phyloP scores from a whole-genome alignment of 2,888 invertebrate species.

The Neuroscelio doddi region DNA sequence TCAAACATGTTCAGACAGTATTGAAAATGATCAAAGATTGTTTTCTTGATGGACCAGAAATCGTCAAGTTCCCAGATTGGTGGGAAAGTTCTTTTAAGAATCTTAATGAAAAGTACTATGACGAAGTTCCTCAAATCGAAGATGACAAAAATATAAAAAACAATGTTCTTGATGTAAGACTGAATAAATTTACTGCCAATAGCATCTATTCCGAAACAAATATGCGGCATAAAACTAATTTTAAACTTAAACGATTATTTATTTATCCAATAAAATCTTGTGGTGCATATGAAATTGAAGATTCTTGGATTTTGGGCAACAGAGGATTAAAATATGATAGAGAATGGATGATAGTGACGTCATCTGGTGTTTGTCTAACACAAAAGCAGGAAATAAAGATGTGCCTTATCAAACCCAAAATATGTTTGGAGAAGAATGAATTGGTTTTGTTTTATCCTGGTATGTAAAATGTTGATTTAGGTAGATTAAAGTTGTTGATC shows the following conservation, averaged over 20 bases:
- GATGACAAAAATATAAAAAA: constrained; percentile 13
- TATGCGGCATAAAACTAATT: constrained; percentile 6
- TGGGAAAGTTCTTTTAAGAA: constrained; percentile 47
- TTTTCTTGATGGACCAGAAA: constrained; percentile 77
- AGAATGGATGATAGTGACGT: constrained; percentile 93
- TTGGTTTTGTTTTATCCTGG: constrained; percentile 78
- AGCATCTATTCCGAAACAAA: constrained; percentile 7
- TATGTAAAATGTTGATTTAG: constrained; percentile 66
- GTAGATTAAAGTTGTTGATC: neutral
- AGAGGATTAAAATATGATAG: constrained; percentile 92
- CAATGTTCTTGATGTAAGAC: constrained; percentile 5
- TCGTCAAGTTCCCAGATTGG: constrained; percentile 65
- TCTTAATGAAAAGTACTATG: constrained; percentile 7
- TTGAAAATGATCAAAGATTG: constrained; percentile 83
- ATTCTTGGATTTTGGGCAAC: constrained; percentile 81
- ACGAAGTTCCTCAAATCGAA: neutral
- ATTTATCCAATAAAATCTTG: constrained; percentile 95
- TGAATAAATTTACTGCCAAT: constrained; percentile 7
- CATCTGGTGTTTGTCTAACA: constrained; percentile 86
- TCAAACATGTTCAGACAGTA: constrained; percentile 81
- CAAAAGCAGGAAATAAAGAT: constrained; percentile 89
- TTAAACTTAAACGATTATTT: constrained; percentile 73
- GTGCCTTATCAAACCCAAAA: constrained; percentile 83
- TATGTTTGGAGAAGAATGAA: constrained; percentile 76
- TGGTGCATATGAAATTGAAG: constrained; percentile 80